Base-by-base conservation (phyloP, 2,113 vertebrate genomes). In the Fukomys damarensis region DNA sequence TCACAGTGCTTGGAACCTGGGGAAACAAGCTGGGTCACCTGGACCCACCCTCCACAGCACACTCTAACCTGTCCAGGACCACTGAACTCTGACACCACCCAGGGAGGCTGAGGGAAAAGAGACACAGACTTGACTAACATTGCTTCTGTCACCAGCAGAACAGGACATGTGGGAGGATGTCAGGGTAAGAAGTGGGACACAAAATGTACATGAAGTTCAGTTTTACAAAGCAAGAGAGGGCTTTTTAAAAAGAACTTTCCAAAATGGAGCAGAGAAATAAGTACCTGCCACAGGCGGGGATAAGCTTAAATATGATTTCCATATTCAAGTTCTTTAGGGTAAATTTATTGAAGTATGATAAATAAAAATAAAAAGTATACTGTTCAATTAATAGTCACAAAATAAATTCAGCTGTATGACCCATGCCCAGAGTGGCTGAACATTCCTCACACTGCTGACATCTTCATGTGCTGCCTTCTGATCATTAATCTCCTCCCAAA, bases 381-480 rank as follows among this genome's bases (percentile, higher is more conserved):
- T 70, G 17, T 26, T 94, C 5, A 38, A 84, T 93, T 95, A 91
- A 84, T 88, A 96, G 58, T 95, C 89, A 94, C 59, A 70, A 82
- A 85, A 58, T 85, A 88, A 93, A 88, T 35, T 93, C 52, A 54
- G 38, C 72, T 26, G 6, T 38, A 12, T 84, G 52, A 65, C 19
- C 49, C 89, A 49, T 13, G 52, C 41, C 35, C 41, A 70, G 11
- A 70, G 35, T 54, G 61, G 16, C 7, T 56, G 61, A 86, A 58
- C 30, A 10, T 72, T 49, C 24, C 41, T 2, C 17, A 19, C 52
- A 8, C 28, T 41, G 35, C 41, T 49, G 41, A 70, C 68, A 13
- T 7, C 20, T 68, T 63, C 49, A 0, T 5, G 17, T 10, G 3
- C 9, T 28, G 72, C 3, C n/a, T 54, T 77, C 17, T 2, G 7